A percentile compares a stretch with the other conserved stretches of the same genome.
phyloP scores from a whole-genome alignment of 2,888 invertebrate genomes.

The Acanthosepion lycidas region DNA sequence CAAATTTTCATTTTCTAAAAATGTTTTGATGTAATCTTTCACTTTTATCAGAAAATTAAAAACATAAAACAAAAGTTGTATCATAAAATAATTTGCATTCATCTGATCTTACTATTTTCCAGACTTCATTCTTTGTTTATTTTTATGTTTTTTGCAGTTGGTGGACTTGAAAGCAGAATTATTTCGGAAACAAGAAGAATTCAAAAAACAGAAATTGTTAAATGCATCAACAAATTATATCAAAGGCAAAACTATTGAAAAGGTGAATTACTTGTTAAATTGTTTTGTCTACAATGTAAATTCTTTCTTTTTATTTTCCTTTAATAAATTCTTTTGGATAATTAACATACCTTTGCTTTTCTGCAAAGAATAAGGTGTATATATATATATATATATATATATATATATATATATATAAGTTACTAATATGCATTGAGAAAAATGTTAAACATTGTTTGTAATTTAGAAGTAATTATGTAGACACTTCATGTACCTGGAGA shows the following conservation, averaged over 20 bases:
- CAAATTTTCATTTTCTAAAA: no score
- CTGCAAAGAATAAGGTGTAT: no score
- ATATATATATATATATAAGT: no score
- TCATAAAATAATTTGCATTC: background rate
- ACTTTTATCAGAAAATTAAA: no score
- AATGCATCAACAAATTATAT: slow-evolving; percentile 56
- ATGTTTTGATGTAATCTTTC: no score
- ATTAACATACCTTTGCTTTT: no score
- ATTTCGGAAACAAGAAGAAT: slow-evolving; percentile 88
- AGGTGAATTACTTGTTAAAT: slow-evolving; percentile 54
- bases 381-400: no score
- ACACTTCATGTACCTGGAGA: no score
- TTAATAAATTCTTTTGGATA: no score
- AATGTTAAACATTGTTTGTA: no score
- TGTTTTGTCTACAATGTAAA: background rate
- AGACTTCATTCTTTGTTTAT: background rate
- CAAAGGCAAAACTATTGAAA: slow-evolving; percentile 60
- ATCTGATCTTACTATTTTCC: background rate
- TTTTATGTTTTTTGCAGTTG: slow-evolving; percentile 63
- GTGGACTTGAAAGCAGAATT: slow-evolving; percentile 89
- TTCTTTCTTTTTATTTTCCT: background rate
- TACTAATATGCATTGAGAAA: no score
- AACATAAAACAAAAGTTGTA: background rate
- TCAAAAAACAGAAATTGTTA: slow-evolving; percentile 73
- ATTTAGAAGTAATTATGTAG: no score